Base-by-base conservation (phyloP, 2,113 vertebrate species). In the Taurulus bubalis region DNA sequence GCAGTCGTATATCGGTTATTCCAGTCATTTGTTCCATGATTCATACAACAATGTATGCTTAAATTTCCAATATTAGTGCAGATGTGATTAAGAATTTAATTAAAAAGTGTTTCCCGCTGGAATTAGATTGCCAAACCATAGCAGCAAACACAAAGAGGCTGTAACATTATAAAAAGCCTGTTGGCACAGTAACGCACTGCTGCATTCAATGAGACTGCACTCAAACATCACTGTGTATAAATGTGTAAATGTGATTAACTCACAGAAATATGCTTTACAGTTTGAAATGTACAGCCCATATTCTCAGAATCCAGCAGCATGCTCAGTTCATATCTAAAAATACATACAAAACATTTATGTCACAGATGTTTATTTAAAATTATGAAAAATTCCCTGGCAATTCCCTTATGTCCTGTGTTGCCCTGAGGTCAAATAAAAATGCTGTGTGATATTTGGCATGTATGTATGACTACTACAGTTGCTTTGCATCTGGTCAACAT, bases 361-460 rank as follows among this genome's bases (percentile, higher is more conserved):
- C 9, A 65, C 6, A 74, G 42, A 73, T 3, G 6, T 26, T 45
- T 3, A 16, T 71, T 42, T 10, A 10, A 71, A 77, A 63, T 51
- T 0, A 62, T 32, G 22, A 42, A 32, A 72, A 51, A 69, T 28
- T 84, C 63, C 80, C 83, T 90, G 77, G 51, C 69, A 72, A 53
- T 58, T 77, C 77, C 74, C 65, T 55, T 47, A 32, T 0, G 32
- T 12, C 53, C 42, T 80, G 69, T 62, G 58, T 58, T 32, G 8
- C 15, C 79, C 85, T 75, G 85, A 88, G 72, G 30, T 85, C 42
- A 11, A 2, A 16, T 58, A 73, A n/a, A 80, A 28, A 70, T 15
- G 26, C 28, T 56, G 22, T 16, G 2, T 47, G 18, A 24, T 15
- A 2, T 15, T 7, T 45, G 70, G 70, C 66, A 66, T 51, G 56